Conservation (phyloP, 1,140 invertebrate species). For the Hycleus cichorii region DNA sequence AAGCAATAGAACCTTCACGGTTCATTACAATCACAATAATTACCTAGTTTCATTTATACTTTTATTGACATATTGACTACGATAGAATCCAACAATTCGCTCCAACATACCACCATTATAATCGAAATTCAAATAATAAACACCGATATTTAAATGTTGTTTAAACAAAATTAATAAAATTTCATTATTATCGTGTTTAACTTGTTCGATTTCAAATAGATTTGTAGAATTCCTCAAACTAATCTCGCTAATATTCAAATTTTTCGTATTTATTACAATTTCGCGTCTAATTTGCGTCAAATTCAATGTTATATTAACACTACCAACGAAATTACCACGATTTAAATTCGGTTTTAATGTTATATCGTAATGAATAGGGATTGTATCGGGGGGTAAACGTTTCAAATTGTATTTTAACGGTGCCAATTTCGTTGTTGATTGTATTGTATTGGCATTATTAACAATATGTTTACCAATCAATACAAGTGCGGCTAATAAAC, state of each 20-base stretch:
- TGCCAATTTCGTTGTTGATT: constrained; percentile 26
- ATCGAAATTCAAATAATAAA: constrained; percentile 56
- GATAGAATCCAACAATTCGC: constrained; percentile 72
- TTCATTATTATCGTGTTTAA: constrained; percentile 52
- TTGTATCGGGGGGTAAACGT: constrained; percentile 58
- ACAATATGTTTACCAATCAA: constrained; percentile 43
- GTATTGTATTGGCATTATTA: constrained; percentile 15
- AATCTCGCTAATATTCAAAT: constrained; percentile 47
- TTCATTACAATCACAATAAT: constrained; percentile 1
- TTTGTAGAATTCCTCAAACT: constrained; percentile 29
- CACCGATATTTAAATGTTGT: constrained; percentile 46
- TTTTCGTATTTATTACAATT: constrained; percentile 64
- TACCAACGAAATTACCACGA: constrained; percentile 61
- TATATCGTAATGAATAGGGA: constrained; percentile 68
- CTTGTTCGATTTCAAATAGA: constrained; percentile 15
- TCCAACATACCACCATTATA: constrained; percentile 61
- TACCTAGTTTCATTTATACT: constrained; percentile 54
- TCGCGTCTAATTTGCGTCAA: constrained; percentile 48
- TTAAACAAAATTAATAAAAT: constrained; percentile 57
- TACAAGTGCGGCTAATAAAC: constrained; percentile 43
- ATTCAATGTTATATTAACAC: constrained; percentile 62
- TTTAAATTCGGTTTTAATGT: constrained; percentile 64
- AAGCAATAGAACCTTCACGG: constrained; percentile 1
- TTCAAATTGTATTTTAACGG: constrained; percentile 21
- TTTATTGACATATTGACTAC: constrained; percentile 61